These are phyloP conservation scores for Garra rufa DNA, from an alignment of 2,113 vertebrate genomes.

Conservation along the genomic window DNA sequence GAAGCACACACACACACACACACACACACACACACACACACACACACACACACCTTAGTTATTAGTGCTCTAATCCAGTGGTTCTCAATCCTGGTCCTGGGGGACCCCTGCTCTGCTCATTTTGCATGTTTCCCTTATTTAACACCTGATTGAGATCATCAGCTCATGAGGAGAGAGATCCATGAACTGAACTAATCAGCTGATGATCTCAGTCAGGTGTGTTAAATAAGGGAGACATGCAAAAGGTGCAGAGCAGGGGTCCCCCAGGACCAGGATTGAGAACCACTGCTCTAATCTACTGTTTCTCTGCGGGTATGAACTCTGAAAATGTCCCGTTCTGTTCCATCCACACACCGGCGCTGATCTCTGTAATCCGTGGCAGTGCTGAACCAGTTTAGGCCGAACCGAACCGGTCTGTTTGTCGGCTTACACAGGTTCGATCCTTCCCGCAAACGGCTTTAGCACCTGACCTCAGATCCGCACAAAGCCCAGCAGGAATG, in stretches of 20 bases:
- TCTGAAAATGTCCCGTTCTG: background rate
- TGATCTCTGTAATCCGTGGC: constrained; percentile 9
- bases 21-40: too few relatives aligned
- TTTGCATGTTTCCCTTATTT: too few relatives aligned
- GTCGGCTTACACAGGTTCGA: background rate
- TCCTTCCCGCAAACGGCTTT: background rate
- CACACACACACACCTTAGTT: background rate
- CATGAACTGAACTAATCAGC: too few relatives aligned
- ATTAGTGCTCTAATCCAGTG: background rate
- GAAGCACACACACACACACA: background rate
- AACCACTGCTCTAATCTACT: background rate
- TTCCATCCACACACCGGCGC: background rate
- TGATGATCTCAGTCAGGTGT: too few relatives aligned
- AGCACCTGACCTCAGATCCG: constrained; percentile 41
- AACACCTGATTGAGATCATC: too few relatives aligned
- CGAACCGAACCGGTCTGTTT: background rate
- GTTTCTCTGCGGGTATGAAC: background rate
- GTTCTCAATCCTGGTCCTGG: too few relatives aligned
- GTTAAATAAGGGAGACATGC: too few relatives aligned
- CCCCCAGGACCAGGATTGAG: too few relatives aligned
- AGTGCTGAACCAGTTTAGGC: background rate
- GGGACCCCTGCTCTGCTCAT: too few relatives aligned
- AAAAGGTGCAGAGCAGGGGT: too few relatives aligned
- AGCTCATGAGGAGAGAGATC: too few relatives aligned
- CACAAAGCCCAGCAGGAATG: constrained; percentile 22